Evolutionary conservation across 1,140 invertebrate species (phyloP).

Genomic region (Heliconius eleuchia): DNA sequence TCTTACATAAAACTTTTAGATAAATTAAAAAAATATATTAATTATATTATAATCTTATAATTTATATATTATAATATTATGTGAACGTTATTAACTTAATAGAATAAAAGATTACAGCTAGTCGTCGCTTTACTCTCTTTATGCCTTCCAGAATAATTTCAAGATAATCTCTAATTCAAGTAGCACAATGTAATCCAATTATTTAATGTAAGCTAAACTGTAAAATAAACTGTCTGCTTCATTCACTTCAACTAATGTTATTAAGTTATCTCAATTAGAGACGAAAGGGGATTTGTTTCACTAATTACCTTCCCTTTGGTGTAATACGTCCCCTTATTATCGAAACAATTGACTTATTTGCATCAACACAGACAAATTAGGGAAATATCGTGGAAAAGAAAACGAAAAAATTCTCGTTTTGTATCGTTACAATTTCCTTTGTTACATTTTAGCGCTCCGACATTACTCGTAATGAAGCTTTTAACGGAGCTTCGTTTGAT

Average conservation of each 20-base stretch:
- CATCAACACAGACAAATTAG: conserved; percentile 15
- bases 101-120: not conserved
- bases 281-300: conserved; percentile 20
- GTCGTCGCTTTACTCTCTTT: not conserved
- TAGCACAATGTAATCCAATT: conserved; percentile 19
- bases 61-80: too few species aligned
- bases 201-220: not conserved
- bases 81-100: not conserved
- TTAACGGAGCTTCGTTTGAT: not conserved
- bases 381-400: conserved; percentile 5
- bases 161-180: not conserved
- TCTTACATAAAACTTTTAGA: too few species aligned
- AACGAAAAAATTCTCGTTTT: conserved; percentile 12
- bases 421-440: conserved; percentile 25
- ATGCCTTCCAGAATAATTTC: not conserved
- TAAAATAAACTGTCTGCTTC: not conserved
- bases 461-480: not conserved
- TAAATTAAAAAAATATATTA: too few species aligned
- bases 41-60: too few species aligned
- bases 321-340: conserved; percentile 23
- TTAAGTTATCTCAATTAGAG: conserved; percentile 20
- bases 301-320: conserved; percentile 24
- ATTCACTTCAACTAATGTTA: conserved; percentile 5
- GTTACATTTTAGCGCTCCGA: conserved; percentile 15
- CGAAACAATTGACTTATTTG: conserved; percentile 24